These are phyloP conservation scores for Tortrix viridana DNA, from an alignment of 2,888 invertebrate species.

Conservation along the genomic window DNA sequence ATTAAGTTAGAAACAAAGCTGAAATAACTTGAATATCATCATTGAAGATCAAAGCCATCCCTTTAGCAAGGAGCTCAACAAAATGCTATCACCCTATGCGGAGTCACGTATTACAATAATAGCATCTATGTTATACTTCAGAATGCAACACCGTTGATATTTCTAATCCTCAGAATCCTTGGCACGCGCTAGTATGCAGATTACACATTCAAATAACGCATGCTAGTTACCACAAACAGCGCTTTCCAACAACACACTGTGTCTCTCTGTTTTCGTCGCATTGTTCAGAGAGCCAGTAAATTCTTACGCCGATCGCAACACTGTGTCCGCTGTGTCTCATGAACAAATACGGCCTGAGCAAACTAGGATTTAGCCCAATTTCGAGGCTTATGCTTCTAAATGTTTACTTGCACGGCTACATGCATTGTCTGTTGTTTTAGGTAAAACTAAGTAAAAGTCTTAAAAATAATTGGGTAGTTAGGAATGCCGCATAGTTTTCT, in stretches of 20 bases:
- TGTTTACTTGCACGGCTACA: conserved; percentile 50
- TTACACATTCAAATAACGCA: conserved; percentile 71
- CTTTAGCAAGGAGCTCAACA: conserved; percentile 16
- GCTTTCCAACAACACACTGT: conserved; percentile 52
- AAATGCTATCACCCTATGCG: conserved; percentile 29
- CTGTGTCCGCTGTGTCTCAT: conserved; percentile 52
- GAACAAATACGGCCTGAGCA: conserved; percentile 59
- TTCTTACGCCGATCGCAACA: conserved; percentile 43
- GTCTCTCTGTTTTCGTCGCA: conserved; percentile 43
- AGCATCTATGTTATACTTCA: conserved; percentile 33
- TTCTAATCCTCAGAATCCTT: conserved; percentile 70
- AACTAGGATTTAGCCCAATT: conserved; percentile 72
- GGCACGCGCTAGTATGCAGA: conserved; percentile 61
- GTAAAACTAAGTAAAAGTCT: conserved; percentile 21
- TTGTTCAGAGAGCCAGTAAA: conserved; percentile 42
- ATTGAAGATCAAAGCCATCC: conserved; percentile 12
- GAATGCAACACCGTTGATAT: conserved; percentile 49
- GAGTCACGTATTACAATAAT: conserved; percentile 36
- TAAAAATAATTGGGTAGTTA: conserved; percentile 5
- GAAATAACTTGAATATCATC: background rate
- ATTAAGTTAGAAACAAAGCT: background rate
- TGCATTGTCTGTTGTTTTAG: conserved; percentile 39
- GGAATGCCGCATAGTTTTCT: background rate
- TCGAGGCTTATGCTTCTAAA: conserved; percentile 62
- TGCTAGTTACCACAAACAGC: conserved; percentile 49